Conservation (phyloP, 2,797 vertebrate genomes). For the Melanotaenia nigrans region DNA sequence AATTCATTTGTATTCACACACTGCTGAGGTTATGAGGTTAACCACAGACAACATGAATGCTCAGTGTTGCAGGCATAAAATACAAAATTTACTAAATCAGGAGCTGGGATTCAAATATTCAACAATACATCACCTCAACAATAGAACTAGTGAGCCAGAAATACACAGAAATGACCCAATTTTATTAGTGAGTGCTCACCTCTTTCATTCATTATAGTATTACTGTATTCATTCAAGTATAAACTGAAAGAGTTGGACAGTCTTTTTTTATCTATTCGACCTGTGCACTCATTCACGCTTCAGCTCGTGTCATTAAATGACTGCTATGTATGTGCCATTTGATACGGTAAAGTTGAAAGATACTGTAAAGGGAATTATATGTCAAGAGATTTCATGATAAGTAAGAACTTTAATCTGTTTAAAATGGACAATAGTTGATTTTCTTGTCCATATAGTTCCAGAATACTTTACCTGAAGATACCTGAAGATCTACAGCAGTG, state of each 20-base stretch:
- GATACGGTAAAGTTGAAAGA: neutral
- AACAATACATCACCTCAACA: conserved; percentile 22
- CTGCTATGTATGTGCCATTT: neutral
- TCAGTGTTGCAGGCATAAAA: conserved; percentile 30
- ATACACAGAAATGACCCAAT: neutral
- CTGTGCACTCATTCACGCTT: neutral
- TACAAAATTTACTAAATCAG: conserved; percentile 25
- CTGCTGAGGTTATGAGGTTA: conserved; percentile 37
- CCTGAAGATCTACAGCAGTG: too few species aligned
- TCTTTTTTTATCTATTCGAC: neutral
- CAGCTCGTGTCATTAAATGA: neutral
- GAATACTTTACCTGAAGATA: neutral
- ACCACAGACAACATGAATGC: conserved; percentile 29
- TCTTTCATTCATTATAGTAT: neutral
- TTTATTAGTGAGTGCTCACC: too few species aligned
- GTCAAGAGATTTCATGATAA: neutral
- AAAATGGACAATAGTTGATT: neutral
- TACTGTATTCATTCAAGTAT: neutral
- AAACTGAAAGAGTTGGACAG: neutral
- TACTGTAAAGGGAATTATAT: neutral
- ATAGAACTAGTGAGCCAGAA: conserved; percentile 18
- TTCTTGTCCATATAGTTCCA: neutral
- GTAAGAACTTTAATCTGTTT: neutral
- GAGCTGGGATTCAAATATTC: conserved; percentile 17
- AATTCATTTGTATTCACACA: conserved; percentile 35